Evolutionary conservation across 2,113 vertebrate species (phyloP), one percentile per base, ranked within the genome.

Genomic region (Tragelaphus strepsiceros): DNA sequence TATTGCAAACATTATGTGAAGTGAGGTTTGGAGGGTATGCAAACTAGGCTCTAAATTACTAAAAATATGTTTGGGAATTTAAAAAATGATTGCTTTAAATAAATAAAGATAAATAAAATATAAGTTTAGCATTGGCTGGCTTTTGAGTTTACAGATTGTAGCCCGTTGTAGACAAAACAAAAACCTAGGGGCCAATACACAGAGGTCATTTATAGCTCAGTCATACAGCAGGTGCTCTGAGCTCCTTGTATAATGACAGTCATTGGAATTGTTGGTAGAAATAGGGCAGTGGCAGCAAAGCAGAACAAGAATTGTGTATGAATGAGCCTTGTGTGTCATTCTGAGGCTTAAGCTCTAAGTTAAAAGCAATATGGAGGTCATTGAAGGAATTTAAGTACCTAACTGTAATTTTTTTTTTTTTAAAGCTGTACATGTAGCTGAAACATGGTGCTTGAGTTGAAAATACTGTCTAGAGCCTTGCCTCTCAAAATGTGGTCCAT

Each of bases 31-130:
- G 28, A 30, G 15, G 14, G 19, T 35, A 39, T 74, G 39, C n/a
- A 83, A 92, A 92, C 32, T 24, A 78, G n/a, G 10, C 80, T 87
- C 3, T n/a, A 87, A 82, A 22, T 54, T 56, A 51, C 49, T 97
- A 90, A 90, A 90, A 83, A 67, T 61, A 46, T 83, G n/a, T 56
- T 92, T 82, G 86, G n/a, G n/a, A 54, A 87, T 64, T 96, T 24
- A 16, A 84, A 97, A 81, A 67, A 61, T 59, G 6, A 6, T 32
- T 77, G 51, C 91, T 49, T 67, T 61, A 61, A 81, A 51, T 53
- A 80, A 81, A 81, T 81, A 51, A 81, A 51, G 28, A 51, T 32
- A 51, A 30, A 30, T 51, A 32, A 91, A 91, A 85, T 64, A 49
- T 39, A 88, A 92, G 9, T 74, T 61, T 92, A 61, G 39, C 35